Evolutionary conservation across 1,140 invertebrate genomes (phyloP).

Genomic region (Cecropterus lyciades): DNA sequence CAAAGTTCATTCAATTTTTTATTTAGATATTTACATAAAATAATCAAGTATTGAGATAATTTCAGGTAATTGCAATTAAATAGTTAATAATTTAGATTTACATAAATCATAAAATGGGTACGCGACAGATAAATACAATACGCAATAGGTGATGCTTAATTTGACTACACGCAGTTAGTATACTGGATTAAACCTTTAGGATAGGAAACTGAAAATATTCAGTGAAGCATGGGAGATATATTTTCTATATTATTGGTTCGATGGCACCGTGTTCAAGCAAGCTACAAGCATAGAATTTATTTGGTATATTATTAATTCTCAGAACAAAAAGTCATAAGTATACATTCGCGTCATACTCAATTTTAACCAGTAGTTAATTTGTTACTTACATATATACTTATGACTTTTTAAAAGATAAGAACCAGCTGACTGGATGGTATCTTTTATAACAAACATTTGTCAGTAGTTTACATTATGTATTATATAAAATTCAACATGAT

Average conservation of each 20-base stretch:
- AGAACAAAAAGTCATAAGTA: no score
- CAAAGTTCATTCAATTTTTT: constrained; percentile 66
- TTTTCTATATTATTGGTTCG: not conserved
- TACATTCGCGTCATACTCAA: no score
- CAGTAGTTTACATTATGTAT: no score
- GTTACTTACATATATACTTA: no score
- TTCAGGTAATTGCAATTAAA: constrained; percentile 67
- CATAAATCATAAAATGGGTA: constrained; percentile 39
- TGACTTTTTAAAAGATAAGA: no score
- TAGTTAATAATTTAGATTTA: constrained; percentile 76
- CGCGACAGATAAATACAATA: constrained; percentile 17
- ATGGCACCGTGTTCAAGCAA: constrained; percentile 10
- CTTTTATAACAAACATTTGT: no score
- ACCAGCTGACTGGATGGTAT: no score
- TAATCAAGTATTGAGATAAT: constrained; percentile 71
- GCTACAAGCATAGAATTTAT: constrained; percentile 10
- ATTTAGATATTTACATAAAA: constrained; percentile 77
- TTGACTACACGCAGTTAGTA: constrained; percentile 16
- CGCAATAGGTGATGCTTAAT: constrained; percentile 15
- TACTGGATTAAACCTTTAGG: not conserved
- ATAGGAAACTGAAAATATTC: constrained; percentile 8
- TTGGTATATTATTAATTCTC: not conserved
- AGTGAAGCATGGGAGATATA: not conserved
- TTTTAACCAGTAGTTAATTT: no score
- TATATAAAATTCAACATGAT: no score